Evolutionary conservation across 1,140 invertebrate genomes (phyloP).

Genomic region (Meloidogyne floridensis): DNA sequence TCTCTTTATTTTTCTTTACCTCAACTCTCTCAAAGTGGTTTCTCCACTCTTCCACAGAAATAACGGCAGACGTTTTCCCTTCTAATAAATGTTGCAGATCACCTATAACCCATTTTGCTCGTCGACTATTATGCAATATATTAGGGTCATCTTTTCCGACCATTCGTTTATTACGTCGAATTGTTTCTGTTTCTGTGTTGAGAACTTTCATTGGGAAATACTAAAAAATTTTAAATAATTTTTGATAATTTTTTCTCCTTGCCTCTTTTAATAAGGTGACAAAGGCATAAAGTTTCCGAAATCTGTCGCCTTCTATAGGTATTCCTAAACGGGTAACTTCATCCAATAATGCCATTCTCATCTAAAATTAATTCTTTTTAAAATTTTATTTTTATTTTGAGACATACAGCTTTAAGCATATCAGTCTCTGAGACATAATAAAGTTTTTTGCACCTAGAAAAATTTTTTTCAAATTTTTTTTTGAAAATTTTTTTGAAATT

Average conservation of each 20-base stretch:
- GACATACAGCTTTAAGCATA: constrained; percentile 57
- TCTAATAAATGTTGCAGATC: constrained; percentile 56
- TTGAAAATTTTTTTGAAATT: constrained; percentile 10
- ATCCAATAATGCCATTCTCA: constrained; percentile 56
- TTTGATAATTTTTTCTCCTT: constrained; percentile 14
- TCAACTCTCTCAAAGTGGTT: constrained; percentile 60
- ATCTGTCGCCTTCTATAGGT: constrained; percentile 55
- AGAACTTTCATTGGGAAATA: constrained; percentile 43
- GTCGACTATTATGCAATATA: constrained; percentile 52
- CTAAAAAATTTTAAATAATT: constrained; percentile 26
- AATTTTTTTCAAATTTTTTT: constrained; percentile 28
- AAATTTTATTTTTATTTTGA: neutral
- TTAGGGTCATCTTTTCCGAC: neutral
- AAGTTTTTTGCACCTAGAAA: constrained; percentile 42
- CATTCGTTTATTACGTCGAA: neutral
- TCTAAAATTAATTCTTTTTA: neutral
- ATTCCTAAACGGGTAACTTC: constrained; percentile 54
- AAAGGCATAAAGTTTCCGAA: constrained; percentile 62
- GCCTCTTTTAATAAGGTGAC: constrained; percentile 59
- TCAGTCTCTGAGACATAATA: constrained; percentile 65
- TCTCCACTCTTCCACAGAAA: constrained; percentile 51
- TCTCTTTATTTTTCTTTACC: constrained; percentile 35
- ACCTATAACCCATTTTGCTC: constrained; percentile 57
- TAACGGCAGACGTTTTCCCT: constrained; percentile 29
- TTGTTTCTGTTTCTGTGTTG: constrained; percentile 24